Evolutionary conservation across 2,888 invertebrate species (phyloP).

Genomic region (Gastrophysa polygoni): DNA sequence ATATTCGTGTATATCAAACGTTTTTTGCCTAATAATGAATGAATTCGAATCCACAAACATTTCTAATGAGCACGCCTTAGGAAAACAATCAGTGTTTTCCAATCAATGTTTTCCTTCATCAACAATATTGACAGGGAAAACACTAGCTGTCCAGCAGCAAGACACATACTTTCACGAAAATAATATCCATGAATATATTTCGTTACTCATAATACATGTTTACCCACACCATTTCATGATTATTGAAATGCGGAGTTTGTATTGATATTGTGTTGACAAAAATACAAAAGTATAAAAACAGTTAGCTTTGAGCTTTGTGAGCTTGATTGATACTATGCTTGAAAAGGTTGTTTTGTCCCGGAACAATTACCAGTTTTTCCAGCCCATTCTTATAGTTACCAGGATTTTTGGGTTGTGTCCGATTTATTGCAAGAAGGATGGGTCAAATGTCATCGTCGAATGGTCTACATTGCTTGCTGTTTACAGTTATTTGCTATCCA

Average conservation of each 20-base stretch:
- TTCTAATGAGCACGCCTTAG: too few species aligned
- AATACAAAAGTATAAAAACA: not conserved
- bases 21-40: too few species aligned
- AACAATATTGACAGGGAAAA: not conserved
- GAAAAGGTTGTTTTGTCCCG: not conserved
- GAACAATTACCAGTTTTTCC: constrained; percentile 21
- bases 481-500: constrained; percentile 33
- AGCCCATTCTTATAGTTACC: constrained; percentile 24
- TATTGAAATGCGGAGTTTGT: not conserved
- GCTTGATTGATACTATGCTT: not conserved
- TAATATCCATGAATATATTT: not conserved
- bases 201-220: not conserved
- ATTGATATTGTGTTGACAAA: too few species aligned
- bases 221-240: not conserved
- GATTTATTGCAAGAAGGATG: constrained; percentile 22
- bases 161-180: not conserved
- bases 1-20: too few species aligned
- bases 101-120: not conserved
- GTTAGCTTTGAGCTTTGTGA: not conserved
- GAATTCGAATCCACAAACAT: too few species aligned
- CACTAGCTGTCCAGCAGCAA: not conserved
- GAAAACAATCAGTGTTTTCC: too few species aligned
- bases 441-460: constrained; percentile 19
- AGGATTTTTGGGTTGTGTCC: constrained; percentile 35
- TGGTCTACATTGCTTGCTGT: constrained; percentile 26